A percentile compares a stretch with the other conserved stretches of the same genome.
Conservation (phyloP, 64 coral and sea anemone genomes). For the Porites lutea region DNA sequence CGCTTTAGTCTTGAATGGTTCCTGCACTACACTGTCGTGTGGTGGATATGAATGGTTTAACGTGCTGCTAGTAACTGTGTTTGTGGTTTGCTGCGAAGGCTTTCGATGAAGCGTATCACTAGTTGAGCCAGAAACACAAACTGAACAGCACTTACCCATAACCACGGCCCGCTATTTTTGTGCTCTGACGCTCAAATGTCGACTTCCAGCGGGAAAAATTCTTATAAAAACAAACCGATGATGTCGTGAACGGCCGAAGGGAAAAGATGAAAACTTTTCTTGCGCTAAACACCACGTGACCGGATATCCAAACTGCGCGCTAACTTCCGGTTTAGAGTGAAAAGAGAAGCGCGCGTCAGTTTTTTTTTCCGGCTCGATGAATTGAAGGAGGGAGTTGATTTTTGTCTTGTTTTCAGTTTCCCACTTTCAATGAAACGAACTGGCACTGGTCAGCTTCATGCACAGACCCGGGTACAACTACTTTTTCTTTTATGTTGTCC, state of each 20-base stretch:
- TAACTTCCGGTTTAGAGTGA: slow-evolving; percentile 18
- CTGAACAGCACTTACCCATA: slow-evolving; percentile 98
- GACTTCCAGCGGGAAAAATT: neutral
- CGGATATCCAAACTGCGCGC: neutral
- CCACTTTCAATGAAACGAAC: too few relatives aligned
- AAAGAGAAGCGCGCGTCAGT: neutral
- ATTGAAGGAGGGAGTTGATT: too few relatives aligned
- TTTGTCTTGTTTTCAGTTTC: too few relatives aligned
- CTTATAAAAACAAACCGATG: neutral
- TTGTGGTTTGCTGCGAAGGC: slow-evolving; percentile 90
- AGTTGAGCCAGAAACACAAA: slow-evolving; percentile 82
- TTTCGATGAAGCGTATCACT: slow-evolving; percentile 78
- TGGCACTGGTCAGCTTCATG: too few relatives aligned
- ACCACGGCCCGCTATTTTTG: slow-evolving; percentile 53
- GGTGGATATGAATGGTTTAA: slow-evolving; percentile 72
- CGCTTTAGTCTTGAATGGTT: slow-evolving; percentile 83
- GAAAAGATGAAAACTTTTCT: slow-evolving; percentile 37
- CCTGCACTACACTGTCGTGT: slow-evolving; percentile 62
- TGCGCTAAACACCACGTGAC: slow-evolving; percentile 49
- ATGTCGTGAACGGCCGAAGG: neutral
- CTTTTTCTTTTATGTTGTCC: too few relatives aligned
- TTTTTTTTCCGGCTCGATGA: neutral
- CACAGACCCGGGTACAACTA: too few relatives aligned
- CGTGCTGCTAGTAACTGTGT: slow-evolving; percentile 83
- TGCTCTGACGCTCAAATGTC: neutral